A percentile compares a stretch with the other conserved stretches of the same genome.
Conservation (phyloP, 2,113 vertebrate species). For the Zosterops pallidus region DNA sequence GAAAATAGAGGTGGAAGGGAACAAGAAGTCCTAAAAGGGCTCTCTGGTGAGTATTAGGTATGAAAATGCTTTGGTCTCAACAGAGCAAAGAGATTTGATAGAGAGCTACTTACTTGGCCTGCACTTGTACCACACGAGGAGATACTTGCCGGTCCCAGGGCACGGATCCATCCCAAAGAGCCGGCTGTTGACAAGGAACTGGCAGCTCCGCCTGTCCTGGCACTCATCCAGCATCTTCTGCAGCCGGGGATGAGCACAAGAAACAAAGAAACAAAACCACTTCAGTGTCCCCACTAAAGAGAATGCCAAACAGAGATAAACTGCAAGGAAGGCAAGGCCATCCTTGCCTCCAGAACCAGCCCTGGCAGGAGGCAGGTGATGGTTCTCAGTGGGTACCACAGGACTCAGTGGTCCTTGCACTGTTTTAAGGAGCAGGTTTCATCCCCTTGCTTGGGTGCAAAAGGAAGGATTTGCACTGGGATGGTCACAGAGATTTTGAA, state of each 20-base stretch:
- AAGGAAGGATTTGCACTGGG: neutral
- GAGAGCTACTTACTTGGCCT: conserved; percentile 83
- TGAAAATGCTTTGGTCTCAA: neutral
- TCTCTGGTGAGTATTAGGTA: neutral
- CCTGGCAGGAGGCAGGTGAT: rapidly evolving
- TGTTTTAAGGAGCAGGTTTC: neutral
- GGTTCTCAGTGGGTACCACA: rapidly evolving
- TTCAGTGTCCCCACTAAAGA: neutral
- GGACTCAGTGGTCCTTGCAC: neutral
- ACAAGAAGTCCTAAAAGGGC: neutral
- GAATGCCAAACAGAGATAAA: rapidly evolving
- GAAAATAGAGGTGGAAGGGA: neutral
- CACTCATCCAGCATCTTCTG: conserved; percentile 93
- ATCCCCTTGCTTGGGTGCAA: neutral
- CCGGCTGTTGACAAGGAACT: conserved; percentile 86
- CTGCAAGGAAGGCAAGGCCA: neutral
- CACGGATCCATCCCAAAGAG: conserved; percentile 86
- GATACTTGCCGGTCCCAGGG: conserved; percentile 84
- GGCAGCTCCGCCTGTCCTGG: conserved; percentile 89
- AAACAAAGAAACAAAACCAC: conserved; percentile 37
- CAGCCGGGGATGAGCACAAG: neutral
- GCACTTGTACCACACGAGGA: conserved; percentile 90
- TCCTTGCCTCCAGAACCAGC: neutral
- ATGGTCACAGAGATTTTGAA: neutral
- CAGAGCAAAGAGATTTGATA: neutral